phyloP scores from a whole-genome alignment of 2,888 invertebrate genomes.

The Thecophora atra region DNA sequence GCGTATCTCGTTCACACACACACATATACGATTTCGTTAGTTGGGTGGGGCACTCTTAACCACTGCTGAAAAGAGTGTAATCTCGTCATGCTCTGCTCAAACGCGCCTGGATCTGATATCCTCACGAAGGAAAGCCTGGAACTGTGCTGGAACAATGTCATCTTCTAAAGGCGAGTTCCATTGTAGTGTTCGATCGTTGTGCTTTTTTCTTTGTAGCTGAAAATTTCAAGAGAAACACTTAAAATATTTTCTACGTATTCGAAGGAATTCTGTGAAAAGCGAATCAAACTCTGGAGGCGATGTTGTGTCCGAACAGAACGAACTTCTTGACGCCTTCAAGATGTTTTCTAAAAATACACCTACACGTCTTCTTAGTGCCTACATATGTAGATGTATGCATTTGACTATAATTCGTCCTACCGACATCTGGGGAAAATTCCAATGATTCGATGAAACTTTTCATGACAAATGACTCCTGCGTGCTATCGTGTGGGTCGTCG shows the following conservation, averaged over 20 bases:
- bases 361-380: too few species aligned
- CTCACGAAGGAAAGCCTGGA: slow-evolving; percentile 6
- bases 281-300: too few species aligned
- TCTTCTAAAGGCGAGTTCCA: slow-evolving; percentile 19
- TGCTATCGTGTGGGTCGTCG: not conserved
- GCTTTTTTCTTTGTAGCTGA: slow-evolving; percentile 1
- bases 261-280: not conserved
- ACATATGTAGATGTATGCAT: not conserved
- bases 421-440: slow-evolving; percentile 19
- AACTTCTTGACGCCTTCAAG: not conserved
- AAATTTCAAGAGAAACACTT: slow-evolving; percentile 11
- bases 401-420: not conserved
- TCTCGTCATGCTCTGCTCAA: not conserved
- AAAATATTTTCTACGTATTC: not conserved
- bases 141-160: too few species aligned
- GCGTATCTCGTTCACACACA: slow-evolving; percentile 42
- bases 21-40: slow-evolving; percentile 37
- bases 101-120: slow-evolving; percentile 15
- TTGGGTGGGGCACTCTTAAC: slow-evolving; percentile 61
- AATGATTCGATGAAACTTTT: slow-evolving; percentile 12
- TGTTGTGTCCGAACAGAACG: too few species aligned
- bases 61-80: slow-evolving; percentile 40
- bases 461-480: not conserved
- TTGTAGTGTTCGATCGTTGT: slow-evolving; percentile 13
- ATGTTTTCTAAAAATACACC: not conserved